Evolutionary conservation across 2,888 invertebrate genomes (phyloP).

Genomic region (Tipula confusa): DNA sequence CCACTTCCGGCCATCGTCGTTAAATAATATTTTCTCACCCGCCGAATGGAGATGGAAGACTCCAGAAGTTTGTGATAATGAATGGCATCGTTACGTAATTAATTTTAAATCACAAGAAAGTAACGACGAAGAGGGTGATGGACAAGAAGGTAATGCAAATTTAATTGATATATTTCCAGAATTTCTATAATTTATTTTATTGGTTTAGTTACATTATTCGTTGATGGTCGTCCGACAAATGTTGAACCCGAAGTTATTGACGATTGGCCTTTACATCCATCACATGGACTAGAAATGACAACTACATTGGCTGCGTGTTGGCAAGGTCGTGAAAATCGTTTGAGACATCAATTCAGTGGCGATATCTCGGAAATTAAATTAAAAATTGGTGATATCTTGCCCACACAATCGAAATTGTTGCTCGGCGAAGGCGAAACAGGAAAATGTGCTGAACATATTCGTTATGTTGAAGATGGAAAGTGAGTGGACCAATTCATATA

Average conservation of each 20-base stretch:
- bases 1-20: constrained; percentile 88
- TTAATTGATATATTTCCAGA: not conserved
- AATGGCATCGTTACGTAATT: constrained; percentile 97
- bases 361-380: constrained; percentile 49
- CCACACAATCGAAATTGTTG: constrained; percentile 34
- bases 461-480: constrained; percentile 27
- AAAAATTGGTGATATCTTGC: constrained; percentile 41
- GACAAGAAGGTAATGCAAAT: constrained; percentile 20
- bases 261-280: constrained; percentile 97
- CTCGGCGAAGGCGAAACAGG: constrained; percentile 58
- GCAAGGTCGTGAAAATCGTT: constrained; percentile 89
- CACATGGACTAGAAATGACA: constrained; percentile 89
- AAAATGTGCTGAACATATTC: constrained; percentile 28
- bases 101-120: constrained; percentile 48
- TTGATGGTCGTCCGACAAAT: constrained; percentile 61
- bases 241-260: constrained; percentile 86
- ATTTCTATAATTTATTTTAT: not conserved
- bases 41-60: constrained; percentile 99
- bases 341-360: constrained; percentile 66
- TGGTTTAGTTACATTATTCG: constrained; percentile 35
- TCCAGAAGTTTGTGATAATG: constrained; percentile 92
- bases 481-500: not conserved
- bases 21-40: constrained; percentile 92
- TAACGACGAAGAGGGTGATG: constrained; percentile 21
- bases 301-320: constrained; percentile 95